Percentiles rank a stretch among this genome's conserved stretches.
Evolutionary conservation across 1,140 invertebrate genomes (phyloP).

Genomic region (Drosophila punjabiensis): DNA sequence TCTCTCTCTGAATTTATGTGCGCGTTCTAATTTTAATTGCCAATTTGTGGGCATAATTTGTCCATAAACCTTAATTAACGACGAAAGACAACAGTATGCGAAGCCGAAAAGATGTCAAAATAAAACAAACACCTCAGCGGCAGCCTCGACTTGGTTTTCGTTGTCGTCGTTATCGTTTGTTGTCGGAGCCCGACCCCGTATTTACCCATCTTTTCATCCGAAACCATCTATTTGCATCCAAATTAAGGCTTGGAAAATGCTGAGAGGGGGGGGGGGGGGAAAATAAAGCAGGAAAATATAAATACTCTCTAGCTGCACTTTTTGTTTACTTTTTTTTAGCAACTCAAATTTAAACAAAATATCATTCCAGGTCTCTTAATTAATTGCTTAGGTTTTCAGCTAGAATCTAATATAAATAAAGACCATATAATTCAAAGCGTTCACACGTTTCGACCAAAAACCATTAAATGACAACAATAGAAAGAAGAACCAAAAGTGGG

Average conservation of each 20-base stretch:
- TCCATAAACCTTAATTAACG: slow-evolving; percentile 83
- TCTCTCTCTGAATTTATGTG: slow-evolving; percentile 75
- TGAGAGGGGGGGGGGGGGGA: too few relatives aligned
- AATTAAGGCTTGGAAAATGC: slow-evolving; percentile 56
- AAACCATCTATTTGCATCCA: slow-evolving; percentile 73
- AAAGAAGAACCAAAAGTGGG: not conserved
- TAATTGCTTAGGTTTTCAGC: too few relatives aligned
- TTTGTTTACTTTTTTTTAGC: not conserved
- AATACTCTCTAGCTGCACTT: slow-evolving; percentile 8
- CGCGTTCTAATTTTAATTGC: slow-evolving; percentile 83
- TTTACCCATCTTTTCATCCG: slow-evolving; percentile 29
- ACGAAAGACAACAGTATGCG: slow-evolving; percentile 71
- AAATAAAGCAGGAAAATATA: not conserved
- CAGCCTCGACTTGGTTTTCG: slow-evolving; percentile 17
- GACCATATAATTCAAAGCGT: not conserved
- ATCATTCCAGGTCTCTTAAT: not conserved
- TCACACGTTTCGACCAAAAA: slow-evolving; percentile 13
- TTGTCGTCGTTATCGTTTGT: too few relatives aligned
- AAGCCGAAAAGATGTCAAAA: slow-evolving; percentile 78
- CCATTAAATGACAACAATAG: slow-evolving; percentile 26
- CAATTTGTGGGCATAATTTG: slow-evolving; percentile 84
- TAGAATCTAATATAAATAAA: slow-evolving; percentile 1
- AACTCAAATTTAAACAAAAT: not conserved
- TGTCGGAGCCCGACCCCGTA: slow-evolving; percentile 28
- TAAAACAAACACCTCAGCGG: slow-evolving; percentile 76